Evolutionary conservation across 2,113 vertebrate species (phyloP), one percentile per base, ranked within the genome.

Genomic region (Hypomesus transpacificus): DNA sequence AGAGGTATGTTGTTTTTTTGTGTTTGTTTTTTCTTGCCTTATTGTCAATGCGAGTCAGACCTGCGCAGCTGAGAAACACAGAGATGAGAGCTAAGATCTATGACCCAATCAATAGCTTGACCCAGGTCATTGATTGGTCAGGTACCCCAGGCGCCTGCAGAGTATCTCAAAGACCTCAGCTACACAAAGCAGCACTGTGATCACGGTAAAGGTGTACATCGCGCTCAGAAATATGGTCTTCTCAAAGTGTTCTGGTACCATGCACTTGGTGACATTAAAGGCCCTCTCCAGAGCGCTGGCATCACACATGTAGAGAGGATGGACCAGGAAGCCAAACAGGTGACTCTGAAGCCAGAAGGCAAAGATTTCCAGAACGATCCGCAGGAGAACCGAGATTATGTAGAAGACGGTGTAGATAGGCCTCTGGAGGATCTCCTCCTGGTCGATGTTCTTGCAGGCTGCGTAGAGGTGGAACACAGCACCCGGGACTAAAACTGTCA

Each of bases 161-260:
- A 94, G 87, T 60, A 95, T 94, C 87, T 97, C 93, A 85, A 95
- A 95, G 79, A 97, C 86, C 83, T 95, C 91, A 1, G 91, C 92
- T 54, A 93, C 73, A 66, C 93, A 94, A 79, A 95, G 89, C 2
- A 93, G 74, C 18, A 95, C 86, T 73, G 92, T 96, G 88, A 96
- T 95, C 34, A 92, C 84, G 51, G 95, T 95, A 87, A 95, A 96
- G 53, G 91, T 94, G 81, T 96, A 94, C 93, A 95, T 93, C 75
- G 93, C 94, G 76, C 93, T 94, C 81, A 95, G 93, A 86, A 96
- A 96, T 85, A 96, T 92, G 68, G 93, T 96, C 83, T 98, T 98
- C 77, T 95, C 95, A 76, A 96, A 94, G 88, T 95, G 93, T 85
- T 96, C 94, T 6, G 95, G 93, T 57, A 95, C 92, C 92, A 94